Conservation (phyloP, 2,888 invertebrate genomes). For the Lobophora halterata region DNA sequence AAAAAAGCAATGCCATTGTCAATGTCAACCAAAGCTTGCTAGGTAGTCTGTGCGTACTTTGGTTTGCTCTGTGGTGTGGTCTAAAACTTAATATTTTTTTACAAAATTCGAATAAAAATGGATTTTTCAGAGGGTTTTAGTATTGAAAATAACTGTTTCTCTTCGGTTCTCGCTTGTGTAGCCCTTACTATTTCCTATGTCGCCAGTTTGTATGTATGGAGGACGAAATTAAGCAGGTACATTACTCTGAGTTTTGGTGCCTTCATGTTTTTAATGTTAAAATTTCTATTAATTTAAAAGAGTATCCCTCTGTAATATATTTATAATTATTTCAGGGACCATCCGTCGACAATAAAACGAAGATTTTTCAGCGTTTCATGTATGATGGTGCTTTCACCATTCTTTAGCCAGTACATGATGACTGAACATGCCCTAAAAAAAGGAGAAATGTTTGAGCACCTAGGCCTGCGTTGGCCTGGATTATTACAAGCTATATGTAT, state of each 20-base stretch:
- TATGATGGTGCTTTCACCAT: conserved; percentile 90
- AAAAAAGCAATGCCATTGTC: no score
- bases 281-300: no score
- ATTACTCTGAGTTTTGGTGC: no score
- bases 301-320: no score
- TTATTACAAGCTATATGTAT: conserved; percentile 85
- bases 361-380: conserved; percentile 92
- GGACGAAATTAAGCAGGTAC: conserved; percentile 87
- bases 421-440: conserved; percentile 81
- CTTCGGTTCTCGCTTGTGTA: conserved; percentile 87
- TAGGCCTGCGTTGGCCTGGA: conserved; percentile 89
- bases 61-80: no score
- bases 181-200: conserved; percentile 90
- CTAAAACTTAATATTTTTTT: no score
- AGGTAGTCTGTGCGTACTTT: no score
- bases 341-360: conserved; percentile 92
- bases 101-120: no score
- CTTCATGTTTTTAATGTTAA: no score
- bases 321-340: conserved; percentile 84
- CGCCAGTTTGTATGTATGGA: conserved; percentile 94
- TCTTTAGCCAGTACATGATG: conserved; percentile 87
- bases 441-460: conserved; percentile 83
- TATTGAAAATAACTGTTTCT: conserved; percentile 65
- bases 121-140: conserved; percentile 40
- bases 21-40: no score